Evolutionary conservation across 2,888 invertebrate genomes (phyloP).

Genomic region (Willowsia nigromaculata): DNA sequence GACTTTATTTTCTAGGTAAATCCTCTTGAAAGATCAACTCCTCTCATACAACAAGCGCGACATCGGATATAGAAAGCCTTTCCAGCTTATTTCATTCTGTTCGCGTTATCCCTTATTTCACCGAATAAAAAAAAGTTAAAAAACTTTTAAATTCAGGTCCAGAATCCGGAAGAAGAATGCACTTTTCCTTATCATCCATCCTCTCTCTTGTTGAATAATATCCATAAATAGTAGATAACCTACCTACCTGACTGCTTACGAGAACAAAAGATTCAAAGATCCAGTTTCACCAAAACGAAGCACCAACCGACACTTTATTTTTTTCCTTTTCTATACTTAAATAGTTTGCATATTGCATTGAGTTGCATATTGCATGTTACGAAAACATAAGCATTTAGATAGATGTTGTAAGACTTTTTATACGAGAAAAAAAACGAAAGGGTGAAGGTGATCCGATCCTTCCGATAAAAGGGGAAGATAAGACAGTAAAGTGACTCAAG

Average conservation of each 20-base stretch:
- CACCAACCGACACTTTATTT: background rate
- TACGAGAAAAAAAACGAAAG: background rate
- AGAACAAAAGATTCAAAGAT: background rate
- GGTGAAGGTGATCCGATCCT: conserved; percentile 38
- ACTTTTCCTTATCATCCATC: background rate
- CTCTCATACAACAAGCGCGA: too few species aligned
- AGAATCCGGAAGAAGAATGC: background rate
- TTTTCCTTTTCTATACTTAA: too few species aligned
- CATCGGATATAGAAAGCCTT: background rate
- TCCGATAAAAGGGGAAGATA: conserved; percentile 10
- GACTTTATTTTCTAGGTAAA: background rate
- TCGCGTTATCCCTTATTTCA: background rate
- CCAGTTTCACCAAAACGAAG: background rate
- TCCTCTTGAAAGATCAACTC: conserved; percentile 25
- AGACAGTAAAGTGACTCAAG: conserved; percentile 20
- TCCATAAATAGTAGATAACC: background rate
- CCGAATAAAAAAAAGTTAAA: background rate
- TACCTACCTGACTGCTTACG: background rate
- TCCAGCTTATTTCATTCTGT: background rate
- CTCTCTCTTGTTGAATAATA: background rate
- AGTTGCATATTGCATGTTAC: background rate
- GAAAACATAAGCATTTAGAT: background rate
- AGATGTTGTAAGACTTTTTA: background rate
- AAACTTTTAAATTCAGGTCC: background rate
- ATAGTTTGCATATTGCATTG: background rate